Percentiles rank a stretch among this genome's conserved stretches.
Conservation (phyloP, 2,888 invertebrate species). For the Trichogramma evanescens region DNA sequence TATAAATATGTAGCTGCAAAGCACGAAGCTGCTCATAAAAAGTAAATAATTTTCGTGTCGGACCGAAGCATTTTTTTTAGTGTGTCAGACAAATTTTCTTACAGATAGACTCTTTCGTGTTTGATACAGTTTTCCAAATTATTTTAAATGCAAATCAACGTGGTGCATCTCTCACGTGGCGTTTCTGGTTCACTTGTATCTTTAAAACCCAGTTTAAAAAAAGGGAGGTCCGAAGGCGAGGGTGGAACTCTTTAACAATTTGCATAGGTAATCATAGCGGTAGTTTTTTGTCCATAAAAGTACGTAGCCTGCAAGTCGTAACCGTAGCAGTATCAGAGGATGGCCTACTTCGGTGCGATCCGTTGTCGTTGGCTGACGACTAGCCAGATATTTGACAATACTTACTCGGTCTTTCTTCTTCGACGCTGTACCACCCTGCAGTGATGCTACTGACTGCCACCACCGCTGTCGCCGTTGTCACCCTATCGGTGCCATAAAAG, state of each 20-base stretch:
- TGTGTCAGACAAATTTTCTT: too few species aligned
- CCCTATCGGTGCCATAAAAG: conserved; percentile 41
- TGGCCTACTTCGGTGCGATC: conserved; percentile 46
- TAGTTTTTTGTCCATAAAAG: conserved; percentile 45
- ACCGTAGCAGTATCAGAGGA: conserved; percentile 41
- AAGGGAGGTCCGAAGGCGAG: background rate
- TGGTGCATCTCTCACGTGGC: too few species aligned
- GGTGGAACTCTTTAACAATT: conserved; percentile 43
- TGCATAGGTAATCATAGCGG: conserved; percentile 48
- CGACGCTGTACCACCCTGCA: conserved; percentile 11
- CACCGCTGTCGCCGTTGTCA: conserved; percentile 38
- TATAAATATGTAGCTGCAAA: too few species aligned
- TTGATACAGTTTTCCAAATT: too few species aligned
- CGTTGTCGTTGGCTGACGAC: conserved; percentile 19
- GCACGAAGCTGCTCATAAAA: too few species aligned
- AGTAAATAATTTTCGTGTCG: too few species aligned
- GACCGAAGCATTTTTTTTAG: too few species aligned
- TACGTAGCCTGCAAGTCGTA: conserved; percentile 32
- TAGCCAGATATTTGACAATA: conserved; percentile 40
- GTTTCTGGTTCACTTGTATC: too few species aligned
- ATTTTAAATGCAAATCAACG: too few species aligned
- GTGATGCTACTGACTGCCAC: conserved; percentile 24
- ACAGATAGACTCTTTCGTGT: too few species aligned
- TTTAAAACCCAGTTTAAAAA: too few species aligned
- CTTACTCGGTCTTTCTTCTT: conserved; percentile 20